phyloP scores from a whole-genome alignment of 1,140 invertebrate species.

The Drosophila simulans region DNA sequence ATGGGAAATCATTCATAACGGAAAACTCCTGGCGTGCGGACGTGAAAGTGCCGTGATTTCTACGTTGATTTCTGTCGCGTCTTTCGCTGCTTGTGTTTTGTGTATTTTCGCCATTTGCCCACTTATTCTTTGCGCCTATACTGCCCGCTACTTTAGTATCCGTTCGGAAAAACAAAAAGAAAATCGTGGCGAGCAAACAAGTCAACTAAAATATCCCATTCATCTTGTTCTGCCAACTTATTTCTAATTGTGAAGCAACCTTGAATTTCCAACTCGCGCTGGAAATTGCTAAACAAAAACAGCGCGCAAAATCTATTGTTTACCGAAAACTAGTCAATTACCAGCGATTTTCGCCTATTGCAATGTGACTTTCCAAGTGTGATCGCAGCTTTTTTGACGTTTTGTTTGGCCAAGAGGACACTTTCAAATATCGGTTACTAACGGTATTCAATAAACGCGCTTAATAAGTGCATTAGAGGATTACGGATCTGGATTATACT shows the following conservation, averaged over 20 bases:
- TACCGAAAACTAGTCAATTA: slow-evolving; percentile 56
- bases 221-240: slow-evolving; percentile 57
- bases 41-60: slow-evolving; percentile 50
- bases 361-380: slow-evolving; percentile 76
- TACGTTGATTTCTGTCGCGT: slow-evolving; percentile 59
- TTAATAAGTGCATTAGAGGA: slow-evolving; percentile 17
- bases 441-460: slow-evolving; percentile 1
- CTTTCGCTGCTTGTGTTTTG: slow-evolving; percentile 70
- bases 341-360: slow-evolving; percentile 40
- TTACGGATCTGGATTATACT: slow-evolving; percentile 45
- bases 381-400: slow-evolving; percentile 35
- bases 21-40: slow-evolving; percentile 66
- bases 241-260: slow-evolving; percentile 57
- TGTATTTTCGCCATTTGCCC: slow-evolving; percentile 48
- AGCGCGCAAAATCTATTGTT: slow-evolving; percentile 22
- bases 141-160: slow-evolving; percentile 28
- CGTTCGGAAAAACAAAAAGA: slow-evolving; percentile 12
- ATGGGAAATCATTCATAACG: slow-evolving; percentile 71
- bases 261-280: slow-evolving; percentile 46
- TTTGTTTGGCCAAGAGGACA: slow-evolving; percentile 44
- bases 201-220: slow-evolving; percentile 37
- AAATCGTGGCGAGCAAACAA: slow-evolving; percentile 12
- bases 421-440: slow-evolving; percentile 5
- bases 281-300: slow-evolving; percentile 48
- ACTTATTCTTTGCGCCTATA: slow-evolving; percentile 27